A percentile compares a stretch with the other conserved stretches of the same genome.
phyloP scores from a whole-genome alignment of 1,140 invertebrate species.

The Drosophila mojavensis region DNA sequence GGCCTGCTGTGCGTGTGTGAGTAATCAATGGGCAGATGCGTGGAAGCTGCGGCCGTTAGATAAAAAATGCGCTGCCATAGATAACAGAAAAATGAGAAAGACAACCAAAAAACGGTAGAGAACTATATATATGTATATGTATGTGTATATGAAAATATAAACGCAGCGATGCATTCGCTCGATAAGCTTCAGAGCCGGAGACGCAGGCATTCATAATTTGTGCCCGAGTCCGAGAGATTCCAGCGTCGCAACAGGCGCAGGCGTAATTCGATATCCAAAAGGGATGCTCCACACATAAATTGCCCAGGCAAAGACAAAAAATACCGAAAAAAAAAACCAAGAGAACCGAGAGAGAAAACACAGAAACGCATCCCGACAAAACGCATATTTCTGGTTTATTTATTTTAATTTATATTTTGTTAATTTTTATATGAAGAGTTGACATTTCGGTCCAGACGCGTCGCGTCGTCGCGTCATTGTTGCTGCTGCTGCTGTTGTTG shows the following conservation, averaged over 20 bases:
- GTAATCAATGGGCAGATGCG: conserved; percentile 66
- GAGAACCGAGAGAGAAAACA: conserved; percentile 12
- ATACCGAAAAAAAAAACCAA: too few relatives aligned
- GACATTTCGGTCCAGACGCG: conserved; percentile 59
- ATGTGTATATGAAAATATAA: conserved; percentile 25
- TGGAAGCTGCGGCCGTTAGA: conserved; percentile 69
- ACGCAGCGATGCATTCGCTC: conserved; percentile 61
- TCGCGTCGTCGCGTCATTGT: conserved; percentile 32
- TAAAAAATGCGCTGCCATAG: conserved; percentile 71
- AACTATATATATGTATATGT: background rate
- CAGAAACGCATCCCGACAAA: conserved; percentile 31
- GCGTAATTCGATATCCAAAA: conserved; percentile 75
- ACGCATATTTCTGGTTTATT: conserved; percentile 69
- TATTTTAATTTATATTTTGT: conserved; percentile 79
- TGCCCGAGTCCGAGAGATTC: conserved; percentile 24
- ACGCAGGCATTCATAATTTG: conserved; percentile 63
- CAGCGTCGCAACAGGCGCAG: conserved; percentile 70
- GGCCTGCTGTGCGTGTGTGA: conserved; percentile 39
- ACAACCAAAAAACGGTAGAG: background rate
- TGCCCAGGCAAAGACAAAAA: conserved; percentile 37
- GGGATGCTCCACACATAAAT: conserved; percentile 71
- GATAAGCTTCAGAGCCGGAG: conserved; percentile 50
- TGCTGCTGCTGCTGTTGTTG: conserved; percentile 3
- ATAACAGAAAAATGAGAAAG: conserved; percentile 61
- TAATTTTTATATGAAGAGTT: conserved; percentile 83